Base-by-base conservation (phyloP, 1,140 invertebrate species). In the Armadillidium nasatum region DNA sequence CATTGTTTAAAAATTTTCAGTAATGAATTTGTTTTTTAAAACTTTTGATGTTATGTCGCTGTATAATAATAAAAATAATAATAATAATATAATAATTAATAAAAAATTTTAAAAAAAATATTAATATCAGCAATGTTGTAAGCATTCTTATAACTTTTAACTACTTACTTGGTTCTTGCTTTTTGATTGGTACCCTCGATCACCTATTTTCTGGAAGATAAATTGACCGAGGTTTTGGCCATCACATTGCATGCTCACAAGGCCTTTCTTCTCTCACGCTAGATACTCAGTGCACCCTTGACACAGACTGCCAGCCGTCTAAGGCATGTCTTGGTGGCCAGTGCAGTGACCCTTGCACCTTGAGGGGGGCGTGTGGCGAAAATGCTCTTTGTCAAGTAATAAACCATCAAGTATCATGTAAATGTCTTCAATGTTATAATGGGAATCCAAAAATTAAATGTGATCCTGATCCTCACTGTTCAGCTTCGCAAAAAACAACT, bases 241-340 rank as follows among this genome's bases (percentile, higher is more conserved):
- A 50, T 54, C 19, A 44, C 44, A 71, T 71, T 79, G 77, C 75
- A 78, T 80, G 81, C 76, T 78, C 75, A 76, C 74, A 23, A 46
- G 76, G 74, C 72, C 71, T 77, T 80, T 77, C 76, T 76, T 76
- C 78, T 73, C 77, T 71, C 78, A 75, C 72, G 70, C 54, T 78
- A 81, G 76, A 81, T 76, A 74, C 75, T 84, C 91, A 94, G 89
- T 96, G 94, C 87, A 91, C 91, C 86, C 91, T 90, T 85, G 93
- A 96, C 88, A 88, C 89, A 87, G 93, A 95, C 86, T 96, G 94
- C 87, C 89, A 93, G 78, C 90, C 91, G 86, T 93, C 95, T 86
- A 93, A 93, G 87, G 92, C 93, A 84, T 96, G 94, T 88, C 90
- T 94, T 85, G 91, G 89, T 83, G 88, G 89, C 83, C 88, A 91